These are phyloP conservation scores for Ectemnius cavifrons DNA, from an alignment of 2,888 invertebrate genomes.

Conservation along the genomic window DNA sequence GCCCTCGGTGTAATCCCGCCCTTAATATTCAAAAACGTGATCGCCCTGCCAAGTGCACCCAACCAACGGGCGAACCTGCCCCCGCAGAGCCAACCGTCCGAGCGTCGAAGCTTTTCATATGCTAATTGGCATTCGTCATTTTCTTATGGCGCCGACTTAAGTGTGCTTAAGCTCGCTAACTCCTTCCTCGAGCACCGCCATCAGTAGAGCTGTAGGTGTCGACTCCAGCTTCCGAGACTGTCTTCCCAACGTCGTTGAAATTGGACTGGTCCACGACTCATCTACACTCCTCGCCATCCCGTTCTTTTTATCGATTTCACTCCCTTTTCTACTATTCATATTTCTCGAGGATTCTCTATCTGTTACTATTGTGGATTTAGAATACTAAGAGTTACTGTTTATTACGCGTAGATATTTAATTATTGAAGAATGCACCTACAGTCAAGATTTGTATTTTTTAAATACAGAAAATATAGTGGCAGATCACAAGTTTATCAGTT, in stretches of 20 bases:
- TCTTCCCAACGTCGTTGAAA: conserved; percentile 29
- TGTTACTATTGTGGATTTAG: too few relatives aligned
- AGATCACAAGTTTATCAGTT: background rate
- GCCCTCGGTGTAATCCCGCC: conserved; percentile 77
- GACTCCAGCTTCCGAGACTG: too few relatives aligned
- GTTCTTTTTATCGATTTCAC: background rate
- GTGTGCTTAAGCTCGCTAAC: conserved; percentile 73
- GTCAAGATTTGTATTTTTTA: too few relatives aligned
- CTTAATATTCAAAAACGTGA: conserved; percentile 79
- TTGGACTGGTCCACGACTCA: conserved; percentile 25
- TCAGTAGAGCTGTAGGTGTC: background rate
- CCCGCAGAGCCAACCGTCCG: conserved; percentile 32
- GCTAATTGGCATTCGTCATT: conserved; percentile 79
- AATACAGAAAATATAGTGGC: background rate
- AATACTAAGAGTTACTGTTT: too few relatives aligned
- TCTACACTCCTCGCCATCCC: background rate
- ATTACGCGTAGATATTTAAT: too few relatives aligned
- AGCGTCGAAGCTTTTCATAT: conserved; percentile 76
- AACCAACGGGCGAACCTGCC: conserved; percentile 50
- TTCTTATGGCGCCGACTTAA: conserved; percentile 76
- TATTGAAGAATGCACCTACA: too few relatives aligned
- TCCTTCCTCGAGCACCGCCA: conserved; percentile 55
- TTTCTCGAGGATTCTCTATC: too few relatives aligned
- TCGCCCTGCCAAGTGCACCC: conserved; percentile 73
- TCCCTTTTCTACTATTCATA: too few relatives aligned